Conservation (phyloP, 2,888 invertebrate genomes). For the Pammene aurita region DNA sequence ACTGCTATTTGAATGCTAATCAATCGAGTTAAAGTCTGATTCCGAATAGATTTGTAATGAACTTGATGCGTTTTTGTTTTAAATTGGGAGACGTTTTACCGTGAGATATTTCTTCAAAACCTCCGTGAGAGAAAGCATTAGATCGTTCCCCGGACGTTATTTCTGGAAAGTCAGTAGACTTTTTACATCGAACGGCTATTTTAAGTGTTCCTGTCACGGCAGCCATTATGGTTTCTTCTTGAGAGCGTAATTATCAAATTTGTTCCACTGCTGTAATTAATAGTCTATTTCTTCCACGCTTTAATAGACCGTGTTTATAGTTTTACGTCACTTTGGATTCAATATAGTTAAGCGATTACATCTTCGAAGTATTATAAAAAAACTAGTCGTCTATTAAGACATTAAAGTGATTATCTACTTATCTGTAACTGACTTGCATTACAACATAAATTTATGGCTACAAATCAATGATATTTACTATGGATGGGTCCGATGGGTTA, state of each 20-base stretch:
- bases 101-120: conserved; percentile 38
- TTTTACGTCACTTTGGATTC: conserved; percentile 36
- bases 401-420: conserved; percentile 13
- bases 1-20: not conserved
- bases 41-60: not conserved
- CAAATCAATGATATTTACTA: no score
- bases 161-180: conserved; percentile 56
- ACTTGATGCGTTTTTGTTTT: conserved; percentile 9
- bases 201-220: conserved; percentile 55
- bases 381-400: conserved; percentile 6
- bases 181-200: conserved; percentile 61
- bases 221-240: conserved; percentile 51
- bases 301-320: conserved; percentile 44
- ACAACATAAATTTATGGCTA: not conserved
- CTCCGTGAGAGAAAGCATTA: conserved; percentile 40
- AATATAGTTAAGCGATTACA: conserved; percentile 23
- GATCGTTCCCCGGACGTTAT: conserved; percentile 45
- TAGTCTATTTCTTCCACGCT: conserved; percentile 52
- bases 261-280: conserved; percentile 59
- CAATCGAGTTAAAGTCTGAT: not conserved
- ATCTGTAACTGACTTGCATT: not conserved
- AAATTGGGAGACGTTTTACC: conserved; percentile 6
- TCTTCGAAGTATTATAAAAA: not conserved
- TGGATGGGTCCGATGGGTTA: no score
- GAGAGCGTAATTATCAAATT: conserved; percentile 62